Percentiles rank a stretch among this genome's conserved stretches.
phyloP scores from a whole-genome alignment of 2,113 vertebrate species.

The Oplegnathus fasciatus region DNA sequence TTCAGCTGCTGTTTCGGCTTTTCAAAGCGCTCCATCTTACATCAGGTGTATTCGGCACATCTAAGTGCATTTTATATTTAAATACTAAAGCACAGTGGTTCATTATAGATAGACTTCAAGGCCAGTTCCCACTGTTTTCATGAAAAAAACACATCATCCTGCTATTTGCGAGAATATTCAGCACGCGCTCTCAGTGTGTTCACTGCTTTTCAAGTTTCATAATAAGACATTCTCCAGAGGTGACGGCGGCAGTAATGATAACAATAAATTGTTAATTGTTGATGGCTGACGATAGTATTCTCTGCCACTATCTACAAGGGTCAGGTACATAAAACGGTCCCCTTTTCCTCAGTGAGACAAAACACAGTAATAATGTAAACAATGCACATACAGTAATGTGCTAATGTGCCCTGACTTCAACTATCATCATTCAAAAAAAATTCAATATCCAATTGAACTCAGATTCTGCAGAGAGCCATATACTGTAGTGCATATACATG shows the following conservation, averaged over 20 bases:
- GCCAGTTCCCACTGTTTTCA: slow-evolving; percentile 20
- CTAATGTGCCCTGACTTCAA: not conserved
- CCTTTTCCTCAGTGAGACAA: slow-evolving; percentile 2
- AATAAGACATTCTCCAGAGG: slow-evolving; percentile 20
- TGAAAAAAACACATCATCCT: not conserved
- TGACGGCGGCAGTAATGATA: slow-evolving; percentile 18
- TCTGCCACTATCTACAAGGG: not conserved
- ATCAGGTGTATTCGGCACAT: slow-evolving; percentile 30
- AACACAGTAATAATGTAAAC: slow-evolving; percentile 25
- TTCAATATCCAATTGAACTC: not conserved
- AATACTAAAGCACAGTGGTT: slow-evolving; percentile 28
- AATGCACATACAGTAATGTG: not conserved
- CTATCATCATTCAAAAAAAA: not conserved
- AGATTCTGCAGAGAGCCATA: not conserved
- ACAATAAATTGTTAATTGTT: slow-evolving; percentile 56
- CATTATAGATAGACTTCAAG: slow-evolving; percentile 34
- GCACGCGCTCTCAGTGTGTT: not conserved
- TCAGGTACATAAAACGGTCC: slow-evolving; percentile 21
- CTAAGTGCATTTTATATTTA: slow-evolving; percentile 27
- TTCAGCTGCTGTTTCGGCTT: not conserved
- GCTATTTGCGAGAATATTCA: slow-evolving; percentile 22
- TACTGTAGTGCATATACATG: not conserved
- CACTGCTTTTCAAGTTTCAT: slow-evolving; percentile 31
- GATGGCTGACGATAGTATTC: slow-evolving; percentile 25
- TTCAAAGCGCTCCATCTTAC: not conserved